Evolutionary conservation across 2,888 invertebrate species (phyloP).

Genomic region (Zhengitettix transpicula): DNA sequence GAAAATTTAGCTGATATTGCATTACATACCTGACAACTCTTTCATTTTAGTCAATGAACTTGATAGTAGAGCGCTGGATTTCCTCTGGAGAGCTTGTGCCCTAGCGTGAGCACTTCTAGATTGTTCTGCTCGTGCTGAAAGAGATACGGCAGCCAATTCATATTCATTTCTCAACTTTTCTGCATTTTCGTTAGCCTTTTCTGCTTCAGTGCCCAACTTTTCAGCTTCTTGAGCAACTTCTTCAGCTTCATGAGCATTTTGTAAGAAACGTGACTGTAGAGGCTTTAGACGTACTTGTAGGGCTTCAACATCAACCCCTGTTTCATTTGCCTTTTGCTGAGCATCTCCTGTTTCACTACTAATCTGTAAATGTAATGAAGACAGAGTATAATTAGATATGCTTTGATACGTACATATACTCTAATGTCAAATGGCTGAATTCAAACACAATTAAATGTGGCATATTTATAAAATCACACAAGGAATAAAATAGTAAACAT

Average conservation of each 20-base stretch:
- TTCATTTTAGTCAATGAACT: constrained; percentile 58
- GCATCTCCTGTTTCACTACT: constrained; percentile 64
- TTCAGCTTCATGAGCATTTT: constrained; percentile 66
- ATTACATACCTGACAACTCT: constrained; percentile 40
- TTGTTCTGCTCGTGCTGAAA: constrained; percentile 53
- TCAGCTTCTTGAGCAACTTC: constrained; percentile 63
- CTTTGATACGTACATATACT: neutral
- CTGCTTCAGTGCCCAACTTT: constrained; percentile 54
- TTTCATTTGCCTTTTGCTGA: constrained; percentile 60
- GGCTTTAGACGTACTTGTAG: constrained; percentile 54
- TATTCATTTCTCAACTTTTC: constrained; percentile 50
- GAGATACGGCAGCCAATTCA: constrained; percentile 47
- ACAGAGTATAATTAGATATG: too few relatives aligned
- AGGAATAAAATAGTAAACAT: neutral
- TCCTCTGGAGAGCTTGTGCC: constrained; percentile 57
- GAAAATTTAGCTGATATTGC: neutral
- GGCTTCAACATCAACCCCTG: constrained; percentile 55
- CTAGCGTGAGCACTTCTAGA: constrained; percentile 64
- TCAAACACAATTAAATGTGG: neutral
- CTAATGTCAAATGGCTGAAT: neutral
- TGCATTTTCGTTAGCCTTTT: constrained; percentile 48
- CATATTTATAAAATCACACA: neutral
- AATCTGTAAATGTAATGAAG: constrained; percentile 36
- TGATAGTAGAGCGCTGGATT: constrained; percentile 68
- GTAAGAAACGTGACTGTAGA: constrained; percentile 62